These are phyloP conservation scores for Eubucco bourcierii DNA, from an alignment of 2,113 vertebrate genomes.

Conservation along the genomic window DNA sequence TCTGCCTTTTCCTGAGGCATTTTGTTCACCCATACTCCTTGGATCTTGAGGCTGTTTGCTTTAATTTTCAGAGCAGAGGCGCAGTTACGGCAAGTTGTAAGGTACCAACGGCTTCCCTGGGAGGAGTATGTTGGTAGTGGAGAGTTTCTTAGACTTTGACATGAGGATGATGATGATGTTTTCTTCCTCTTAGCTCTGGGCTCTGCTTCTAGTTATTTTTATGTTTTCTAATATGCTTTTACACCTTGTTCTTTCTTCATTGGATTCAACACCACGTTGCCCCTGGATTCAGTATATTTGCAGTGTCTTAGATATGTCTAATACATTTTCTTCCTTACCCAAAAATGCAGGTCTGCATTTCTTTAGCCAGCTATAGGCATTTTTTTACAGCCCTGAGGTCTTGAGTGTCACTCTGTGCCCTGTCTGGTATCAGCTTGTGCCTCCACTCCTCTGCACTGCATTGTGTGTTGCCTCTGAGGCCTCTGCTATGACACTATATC, in stretches of 20 bases:
- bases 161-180: not conserved
- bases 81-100: not conserved
- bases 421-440: rapidly evolving
- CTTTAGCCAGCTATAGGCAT: not conserved
- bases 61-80: not conserved
- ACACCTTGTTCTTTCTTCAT: not conserved
- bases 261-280: not conserved
- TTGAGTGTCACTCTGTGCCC: not conserved
- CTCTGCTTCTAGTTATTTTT: not conserved
- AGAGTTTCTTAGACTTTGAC: not conserved
- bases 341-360: not conserved
- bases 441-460: not conserved
- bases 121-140: not conserved
- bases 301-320: not conserved
- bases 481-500: rapidly evolving
- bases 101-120: not conserved
- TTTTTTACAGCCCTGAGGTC: not conserved
- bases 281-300: not conserved
- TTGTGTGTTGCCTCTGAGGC: not conserved
- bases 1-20: not conserved
- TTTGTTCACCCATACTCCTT: not conserved
- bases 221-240: not conserved
- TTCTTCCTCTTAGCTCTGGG: not conserved
- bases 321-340: not conserved
- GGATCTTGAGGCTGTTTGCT: not conserved